Evolutionary conservation across 2,797 vertebrate species (phyloP), one percentile per base, ranked within the genome.

Genomic region (Pseudomugil tenellus): DNA sequence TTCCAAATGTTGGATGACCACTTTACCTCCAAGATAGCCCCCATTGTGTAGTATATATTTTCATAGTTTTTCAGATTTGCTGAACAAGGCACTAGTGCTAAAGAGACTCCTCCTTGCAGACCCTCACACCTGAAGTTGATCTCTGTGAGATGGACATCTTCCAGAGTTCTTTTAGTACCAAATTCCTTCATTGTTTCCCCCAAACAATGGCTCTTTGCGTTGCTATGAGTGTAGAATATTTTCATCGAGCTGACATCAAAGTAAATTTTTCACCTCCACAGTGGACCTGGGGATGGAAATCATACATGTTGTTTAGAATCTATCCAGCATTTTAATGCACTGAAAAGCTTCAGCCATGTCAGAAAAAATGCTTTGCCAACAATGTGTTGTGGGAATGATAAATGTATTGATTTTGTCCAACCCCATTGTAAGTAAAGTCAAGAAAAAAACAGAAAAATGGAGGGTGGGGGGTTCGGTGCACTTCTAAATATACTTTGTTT

Each of bases 151-250:
- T 58, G 3, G 39, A 53, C 52, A 12, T 64, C n/a, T 48, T 70
- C 39, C 43, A 65, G 43, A 31, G 39, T 49, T 23, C 35, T 53
- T 59, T 37, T 35, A 7, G 17, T 10, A 63, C 34, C 9, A 43
- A 21, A 56, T 57, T 59, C 14, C 29, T 28, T 55, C 49, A 53
- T 64, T 64, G 52, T 75, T 35, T 59, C 29, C 39, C 32, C 17
- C 14, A n/a, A 70, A 70, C 70, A 79, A 55, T 48, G 56, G 53
- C 1, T 65, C 28, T 31, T 68, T 71, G 49, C 26, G 49, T 6
- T 13, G 12, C 26, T 64, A 9, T 13, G 25, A 63, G 62, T 16
- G 49, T 16, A 51, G 25, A 51, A 51, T 25, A 6, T 26, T 11
- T 52, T 52, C 13, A 26, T 26, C 6, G 16, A 23, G 56, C 25